Base-by-base conservation (phyloP, 2,888 invertebrate species). In the Macaria notata region DNA sequence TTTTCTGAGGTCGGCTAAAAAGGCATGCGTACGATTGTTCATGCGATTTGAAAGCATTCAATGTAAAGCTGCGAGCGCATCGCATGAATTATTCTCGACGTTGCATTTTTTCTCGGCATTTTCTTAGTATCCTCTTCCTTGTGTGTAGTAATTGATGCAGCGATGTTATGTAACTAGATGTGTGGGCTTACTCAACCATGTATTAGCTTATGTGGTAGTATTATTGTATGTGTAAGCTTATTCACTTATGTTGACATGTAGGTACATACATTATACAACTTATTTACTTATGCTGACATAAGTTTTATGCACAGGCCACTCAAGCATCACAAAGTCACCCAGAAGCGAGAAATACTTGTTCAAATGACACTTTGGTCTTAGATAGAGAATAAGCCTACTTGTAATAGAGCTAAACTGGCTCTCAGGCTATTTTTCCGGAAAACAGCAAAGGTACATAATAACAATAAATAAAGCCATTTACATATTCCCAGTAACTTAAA, bases 31-130 rank as follows among this genome's bases (percentile, higher is more conserved):
- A 79, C 84, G 82, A 87, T 88, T 87, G 88, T 87, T 84, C 82
- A 79, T 83, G 86, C 80, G 76, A 83, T 85, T 80, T 79, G 77
- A 83, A 83, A 81, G 85, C 88, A 87, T 88, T 89, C 85, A 87
- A 87, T 87, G 86, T 88, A 78, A 86, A 86, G 84, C 79, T 80
- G 70, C 70, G 73, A 65, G 73, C 76, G 80, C 83, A 80, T 73
- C 69, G 70, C 70, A 86, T 86, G 86, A 83, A 87, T 88, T 86
- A 86, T 88, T 82, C 84, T 68, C 65, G 56, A 52, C 56, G 65
- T 75, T 76, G 59, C 52, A 31, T 64, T 65, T 63, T 64, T 63
- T 65, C 31, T 47, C 36, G 54, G 46, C 57, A 60, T 74, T 72
- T 76, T 64, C 70, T 74, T 65, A 66, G 67, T 74, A 66, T 69